These are phyloP conservation scores for Onychorhynchus coronatus DNA, from an alignment of 2,113 vertebrate genomes.

Conservation along the genomic window DNA sequence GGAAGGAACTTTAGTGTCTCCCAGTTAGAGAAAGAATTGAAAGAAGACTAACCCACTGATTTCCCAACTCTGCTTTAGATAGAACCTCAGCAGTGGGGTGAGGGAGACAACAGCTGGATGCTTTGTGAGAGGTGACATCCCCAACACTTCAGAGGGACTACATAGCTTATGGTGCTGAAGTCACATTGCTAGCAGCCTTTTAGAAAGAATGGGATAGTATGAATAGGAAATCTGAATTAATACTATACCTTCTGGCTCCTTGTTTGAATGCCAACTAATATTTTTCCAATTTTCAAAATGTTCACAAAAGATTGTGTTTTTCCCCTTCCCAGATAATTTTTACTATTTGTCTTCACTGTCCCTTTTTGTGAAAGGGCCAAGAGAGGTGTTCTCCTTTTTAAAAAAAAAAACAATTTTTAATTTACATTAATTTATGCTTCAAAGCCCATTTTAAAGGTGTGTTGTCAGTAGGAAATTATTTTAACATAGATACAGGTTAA, in stretches of 20 bases:
- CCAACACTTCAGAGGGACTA: not conserved
- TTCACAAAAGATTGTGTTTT: not conserved
- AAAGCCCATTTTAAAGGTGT: not conserved
- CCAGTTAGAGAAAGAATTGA: not conserved
- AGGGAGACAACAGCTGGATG: not conserved
- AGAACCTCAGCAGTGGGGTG: not conserved
- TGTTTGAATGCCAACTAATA: not conserved
- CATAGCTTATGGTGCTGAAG: not conserved
- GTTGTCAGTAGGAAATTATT: not conserved
- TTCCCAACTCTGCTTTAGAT: not conserved
- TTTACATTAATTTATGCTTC: not conserved
- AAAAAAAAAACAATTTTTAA: not conserved
- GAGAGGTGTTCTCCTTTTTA: not conserved
- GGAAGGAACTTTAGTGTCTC: not conserved
- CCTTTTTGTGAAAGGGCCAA: not conserved
- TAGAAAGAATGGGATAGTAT: not conserved
- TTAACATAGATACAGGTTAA: not conserved
- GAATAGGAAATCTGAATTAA: not conserved
- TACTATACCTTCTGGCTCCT: not conserved
- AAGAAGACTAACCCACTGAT: not conserved
- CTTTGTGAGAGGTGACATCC: not conserved
- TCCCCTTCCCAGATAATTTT: fast-evolving
- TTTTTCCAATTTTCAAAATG: not conserved
- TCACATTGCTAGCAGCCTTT: not conserved
- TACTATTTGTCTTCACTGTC: not conserved